Conservation (phyloP, 2,113 vertebrate genomes). For the Corythaeola cristata region DNA sequence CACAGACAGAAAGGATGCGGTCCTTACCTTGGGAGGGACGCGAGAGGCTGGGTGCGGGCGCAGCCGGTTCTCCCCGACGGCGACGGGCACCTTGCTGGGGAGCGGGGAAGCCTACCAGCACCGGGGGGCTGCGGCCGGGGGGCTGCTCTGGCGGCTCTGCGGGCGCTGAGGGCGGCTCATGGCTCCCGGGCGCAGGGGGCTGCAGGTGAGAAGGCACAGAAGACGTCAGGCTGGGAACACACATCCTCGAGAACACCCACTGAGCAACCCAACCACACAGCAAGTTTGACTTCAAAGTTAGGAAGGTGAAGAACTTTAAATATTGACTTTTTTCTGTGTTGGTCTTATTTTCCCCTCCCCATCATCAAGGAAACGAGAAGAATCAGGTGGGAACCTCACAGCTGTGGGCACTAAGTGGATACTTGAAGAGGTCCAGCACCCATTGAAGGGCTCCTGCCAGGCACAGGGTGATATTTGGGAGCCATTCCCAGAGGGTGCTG, state of each 20-base stretch:
- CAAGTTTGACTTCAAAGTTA: neutral
- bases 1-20: accelerated
- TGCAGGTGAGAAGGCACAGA: neutral
- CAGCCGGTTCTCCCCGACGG: neutral
- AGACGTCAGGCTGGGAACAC: neutral
- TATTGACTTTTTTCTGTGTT: neutral
- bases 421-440: neutral
- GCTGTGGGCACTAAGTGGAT: neutral
- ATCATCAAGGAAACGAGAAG: neutral
- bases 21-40: constrained; percentile 49
- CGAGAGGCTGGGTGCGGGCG: accelerated
- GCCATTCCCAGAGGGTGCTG: neutral
- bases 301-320: neutral
- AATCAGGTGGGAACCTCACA: neutral
- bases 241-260: accelerated
- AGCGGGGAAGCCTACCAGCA: neutral
- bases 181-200: neutral
- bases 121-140: accelerated
- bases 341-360: neutral
- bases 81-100: neutral
- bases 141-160: neutral
- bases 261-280: neutral
- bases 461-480: neutral
- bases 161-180: neutral
- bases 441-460: neutral